A percentile compares a stretch with the other conserved stretches of the same genome.
Conservation (phyloP, 2,888 invertebrate species). For the Hypolimnas misippus region DNA sequence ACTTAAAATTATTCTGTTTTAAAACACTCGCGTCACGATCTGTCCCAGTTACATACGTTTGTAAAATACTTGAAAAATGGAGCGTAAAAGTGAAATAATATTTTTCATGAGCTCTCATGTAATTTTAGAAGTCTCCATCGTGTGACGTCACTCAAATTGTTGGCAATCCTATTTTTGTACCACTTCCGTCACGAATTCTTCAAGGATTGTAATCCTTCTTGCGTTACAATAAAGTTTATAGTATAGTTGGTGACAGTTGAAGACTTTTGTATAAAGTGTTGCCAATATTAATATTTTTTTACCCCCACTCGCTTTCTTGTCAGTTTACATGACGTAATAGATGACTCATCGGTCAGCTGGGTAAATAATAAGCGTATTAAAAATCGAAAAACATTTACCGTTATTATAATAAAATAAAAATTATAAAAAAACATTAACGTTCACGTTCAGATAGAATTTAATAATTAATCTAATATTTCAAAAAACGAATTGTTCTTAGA, state of each 20-base stretch:
- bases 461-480: not conserved
- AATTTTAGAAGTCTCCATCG: slow-evolving; percentile 75
- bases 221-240: slow-evolving; percentile 56
- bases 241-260: slow-evolving; percentile 59
- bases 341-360: slow-evolving; percentile 47
- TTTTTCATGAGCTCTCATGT: slow-evolving; percentile 71
- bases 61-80: slow-evolving; percentile 58
- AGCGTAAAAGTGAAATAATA: slow-evolving; percentile 65
- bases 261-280: slow-evolving; percentile 53
- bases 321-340: slow-evolving; percentile 43
- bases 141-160: slow-evolving; percentile 82
- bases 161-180: slow-evolving; percentile 83
- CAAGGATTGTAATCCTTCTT: slow-evolving; percentile 60
- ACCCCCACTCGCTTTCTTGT: slow-evolving; percentile 28
- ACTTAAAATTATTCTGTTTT: slow-evolving; percentile 20
- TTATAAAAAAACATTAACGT: not conserved
- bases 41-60: slow-evolving; percentile 61
- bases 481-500: not conserved
- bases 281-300: slow-evolving; percentile 45
- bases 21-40: slow-evolving; percentile 64
- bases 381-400: not conserved
- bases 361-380: slow-evolving; percentile 7
- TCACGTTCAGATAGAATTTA: not conserved
- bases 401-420: not conserved
- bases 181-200: slow-evolving; percentile 67